A percentile compares a stretch with the other conserved stretches of the same genome.
phyloP scores from a whole-genome alignment of 1,140 invertebrate genomes.

The Saccostrea cuccullata region DNA sequence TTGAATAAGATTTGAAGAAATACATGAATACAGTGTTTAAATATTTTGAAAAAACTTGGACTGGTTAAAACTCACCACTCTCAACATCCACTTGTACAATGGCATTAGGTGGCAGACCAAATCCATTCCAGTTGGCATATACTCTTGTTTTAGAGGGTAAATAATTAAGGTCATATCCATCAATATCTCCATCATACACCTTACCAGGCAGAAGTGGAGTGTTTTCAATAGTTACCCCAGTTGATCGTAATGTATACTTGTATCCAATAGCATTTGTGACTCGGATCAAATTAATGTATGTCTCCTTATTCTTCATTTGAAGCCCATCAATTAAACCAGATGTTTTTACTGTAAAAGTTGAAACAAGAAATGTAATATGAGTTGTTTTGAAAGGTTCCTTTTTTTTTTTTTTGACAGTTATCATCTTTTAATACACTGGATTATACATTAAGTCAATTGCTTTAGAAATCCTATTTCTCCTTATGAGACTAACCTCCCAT shows the following conservation, averaged over 20 bases:
- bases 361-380: background rate
- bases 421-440: too few relatives aligned
- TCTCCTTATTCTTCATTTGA: slow-evolving; percentile 56
- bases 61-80: slow-evolving; percentile 32
- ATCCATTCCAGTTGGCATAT: slow-evolving; percentile 67
- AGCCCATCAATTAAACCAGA: slow-evolving; percentile 62
- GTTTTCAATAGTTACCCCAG: slow-evolving; percentile 67
- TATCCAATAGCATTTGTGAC: slow-evolving; percentile 60
- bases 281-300: slow-evolving; percentile 62
- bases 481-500: slow-evolving; percentile 49
- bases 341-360: slow-evolving; percentile 56
- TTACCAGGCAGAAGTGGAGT: slow-evolving; percentile 66
- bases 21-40: background rate
- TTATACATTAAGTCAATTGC: too few relatives aligned
- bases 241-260: slow-evolving; percentile 56
- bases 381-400: too few relatives aligned
- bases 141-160: slow-evolving; percentile 50
- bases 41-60: background rate
- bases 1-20: background rate
- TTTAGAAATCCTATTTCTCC: background rate
- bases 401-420: too few relatives aligned
- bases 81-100: slow-evolving; percentile 47
- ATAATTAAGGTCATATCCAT: slow-evolving; percentile 65
- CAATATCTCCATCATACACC: slow-evolving; percentile 65
- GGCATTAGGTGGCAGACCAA: slow-evolving; percentile 58